Evolutionary conservation across 1,140 invertebrate genomes (phyloP).

Genomic region (Rhyzopertha dominica): DNA sequence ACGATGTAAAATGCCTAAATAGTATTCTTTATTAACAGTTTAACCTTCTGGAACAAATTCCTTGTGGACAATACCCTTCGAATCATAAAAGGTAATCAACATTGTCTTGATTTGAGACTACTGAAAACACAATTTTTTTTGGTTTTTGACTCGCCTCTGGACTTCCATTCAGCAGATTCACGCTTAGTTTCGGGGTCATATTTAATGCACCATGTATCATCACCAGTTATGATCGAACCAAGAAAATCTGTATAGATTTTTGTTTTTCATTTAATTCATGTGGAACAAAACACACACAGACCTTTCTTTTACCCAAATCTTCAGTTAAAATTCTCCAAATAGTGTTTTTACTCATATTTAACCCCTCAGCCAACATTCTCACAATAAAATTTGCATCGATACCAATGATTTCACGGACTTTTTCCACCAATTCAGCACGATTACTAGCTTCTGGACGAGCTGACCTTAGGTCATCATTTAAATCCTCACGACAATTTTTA

Average conservation of each 20-base stretch:
- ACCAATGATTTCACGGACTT: neutral
- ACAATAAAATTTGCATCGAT: neutral
- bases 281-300: slow-evolving; percentile 1
- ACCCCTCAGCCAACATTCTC: neutral
- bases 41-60: too few relatives aligned
- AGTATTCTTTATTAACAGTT: too few relatives aligned
- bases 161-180: too few relatives aligned
- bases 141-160: too few relatives aligned
- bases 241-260: slow-evolving; percentile 1
- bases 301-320: slow-evolving; percentile 6
- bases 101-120: too few relatives aligned
- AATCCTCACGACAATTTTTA: neutral
- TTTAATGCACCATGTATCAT: neutral
- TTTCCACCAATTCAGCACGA: neutral
- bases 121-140: too few relatives aligned
- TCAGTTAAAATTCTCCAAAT: slow-evolving; percentile 2
- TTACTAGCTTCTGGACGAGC: neutral
- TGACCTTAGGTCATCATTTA: neutral
- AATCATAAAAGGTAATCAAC: too few relatives aligned
- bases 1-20: too few relatives aligned
- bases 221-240: neutral
- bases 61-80: too few relatives aligned
- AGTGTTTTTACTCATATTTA: neutral
- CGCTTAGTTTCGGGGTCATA: too few relatives aligned
- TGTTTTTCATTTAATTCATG: slow-evolving; percentile 1